Evolutionary conservation across 2,888 invertebrate species (phyloP), one percentile per base, ranked within the genome.

Genomic region (Coelinius sp.): DNA sequence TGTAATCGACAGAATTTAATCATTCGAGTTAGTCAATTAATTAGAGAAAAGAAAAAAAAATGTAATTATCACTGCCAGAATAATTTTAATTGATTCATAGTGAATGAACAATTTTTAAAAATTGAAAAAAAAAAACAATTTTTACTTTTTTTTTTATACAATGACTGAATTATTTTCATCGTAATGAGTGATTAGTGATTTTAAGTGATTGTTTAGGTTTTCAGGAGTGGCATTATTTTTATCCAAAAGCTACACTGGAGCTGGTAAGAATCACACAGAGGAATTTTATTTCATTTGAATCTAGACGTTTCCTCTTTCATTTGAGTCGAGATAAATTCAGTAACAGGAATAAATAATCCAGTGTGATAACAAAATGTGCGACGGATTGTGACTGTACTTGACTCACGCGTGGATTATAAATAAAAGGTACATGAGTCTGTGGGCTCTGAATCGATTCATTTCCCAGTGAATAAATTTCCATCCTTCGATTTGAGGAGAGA

Each of bases 221-320:
- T 12, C 20, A 4, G 25, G 53, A 35, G 59, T 14, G 14, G 31
- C 31, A 31, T 1, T 59, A 59, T 59, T 59, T 4, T 20, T 31
- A 59, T 14, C 14, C 3, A 35, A 27, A 59, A 31, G 20, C 35
- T 31, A 59, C 59, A 59, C 68, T 68, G 68, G 53, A 63, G 71
- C 52, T 63, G 71, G 71, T 71, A 68, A 71, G 71, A 71, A 59
- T 59, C 59, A 14, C 41, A 20, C 25, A 3, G 14, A 24, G 52
- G 20, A 17, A 49, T 49, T 49, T 49, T 8, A 8, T 49, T 20
- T 20, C 10, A 17, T 17, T 17, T 7, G 4, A 31, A 14, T 46
- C 17, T 14, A 17, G 17, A 38, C 38, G 6, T 38, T 38, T 17
- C n/a, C 8, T 8, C 44, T 14, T n/a, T 17, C 1, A 14, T 14